Evolutionary conservation across 1,140 invertebrate genomes (phyloP), one percentile per base, ranked within the genome.

Genomic region (Drosophila cardini): DNA sequence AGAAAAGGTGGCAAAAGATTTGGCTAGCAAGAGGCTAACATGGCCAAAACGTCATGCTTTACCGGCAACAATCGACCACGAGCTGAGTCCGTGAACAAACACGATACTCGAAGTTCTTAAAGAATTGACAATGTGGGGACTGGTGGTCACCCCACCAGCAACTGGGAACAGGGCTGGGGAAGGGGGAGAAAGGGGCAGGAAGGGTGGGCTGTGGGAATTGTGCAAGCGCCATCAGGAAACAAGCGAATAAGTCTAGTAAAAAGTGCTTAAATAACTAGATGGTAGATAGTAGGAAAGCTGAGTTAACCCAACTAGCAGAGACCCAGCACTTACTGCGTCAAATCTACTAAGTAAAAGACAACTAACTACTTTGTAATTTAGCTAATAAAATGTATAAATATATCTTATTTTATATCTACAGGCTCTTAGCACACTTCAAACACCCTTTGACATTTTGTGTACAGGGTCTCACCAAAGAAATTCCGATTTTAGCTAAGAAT

Each of bases 51-150:
- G 83, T 86, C 78, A 82, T 26, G 55, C 50, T 42, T 87, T 78
- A 72, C 62, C 67, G 83, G 83, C 75, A 87, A 70, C 81, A 75
- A n/a, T 10, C 68, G 48, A 56, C 71, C 82, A 86, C 83, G 83
- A 65, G 52, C 4, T 63, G 10, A 46, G 7, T 32, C 60, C 82
- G 83, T 87, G 82, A 55, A 82, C 77, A 52, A 32, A 30, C 63
- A 65, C 73, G 72, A 56, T 53, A 55, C n/a, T 34, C 16, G 11
- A 40, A 45, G 11, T 34, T 34, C 42, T 45, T 18, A 58, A 48
- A 52, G 80, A 64, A 46, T 62, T 69, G 42, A 40, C 15, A 36
- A 26, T 21, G n/a, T n/a, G n/a, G n/a, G 52, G 42, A 18, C n/a
- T 16, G 48, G 50, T 30, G 21, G 38, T 32, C 15, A 38, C 26